Evolutionary conservation across 2,888 invertebrate species (phyloP), one percentile per base, ranked within the genome.

Genomic region (Trichacis sp.): DNA sequence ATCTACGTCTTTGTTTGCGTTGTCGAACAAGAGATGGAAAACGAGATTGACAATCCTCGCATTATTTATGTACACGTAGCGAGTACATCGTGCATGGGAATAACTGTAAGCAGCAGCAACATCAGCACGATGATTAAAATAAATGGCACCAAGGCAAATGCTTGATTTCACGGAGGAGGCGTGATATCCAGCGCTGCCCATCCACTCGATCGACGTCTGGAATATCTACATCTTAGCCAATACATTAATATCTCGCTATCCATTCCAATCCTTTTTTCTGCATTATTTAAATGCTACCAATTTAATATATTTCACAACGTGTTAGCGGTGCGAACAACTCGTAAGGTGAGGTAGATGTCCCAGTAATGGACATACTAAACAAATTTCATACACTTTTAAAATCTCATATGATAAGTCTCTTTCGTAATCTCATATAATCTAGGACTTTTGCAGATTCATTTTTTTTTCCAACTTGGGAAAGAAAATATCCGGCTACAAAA

Each of bases 111-210:
- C 29, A 47, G 14, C 29, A 4, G 42, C 38, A 47, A 12, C 29
- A 4, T 33, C 38, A 46, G 36, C 56, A 33, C 43, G 52, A 63
- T 63, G 62, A 63, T 67, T 48, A 67, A 67, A 60, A 63, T 63
- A 53, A 67, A 67, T 67, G 66, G 62, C 66, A 59, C 59, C 66
- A 59, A 55, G 17, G 42, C 42, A 14, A 42, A 42, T 52, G 53
- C 55, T 61, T 53, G 66, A 63, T 63, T 69, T 64, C 51, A 62
- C 55, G 64, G 52, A 66, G 69, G 66, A 69, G 69, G 69, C 66
- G 69, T 69, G 69, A 69, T 69, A 66, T 66, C 61, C 53, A 58
- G 52, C 18, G 62, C 57, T 62, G 57, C 69, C 64, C 63, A 68
- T 64, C 64, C 67, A 52, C 58, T 56, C 40, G 63, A 45, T 42